Evolutionary conservation across 92 coral and sea anemone genomes (phyloP).

Genomic region (Diadumene lineata): DNA sequence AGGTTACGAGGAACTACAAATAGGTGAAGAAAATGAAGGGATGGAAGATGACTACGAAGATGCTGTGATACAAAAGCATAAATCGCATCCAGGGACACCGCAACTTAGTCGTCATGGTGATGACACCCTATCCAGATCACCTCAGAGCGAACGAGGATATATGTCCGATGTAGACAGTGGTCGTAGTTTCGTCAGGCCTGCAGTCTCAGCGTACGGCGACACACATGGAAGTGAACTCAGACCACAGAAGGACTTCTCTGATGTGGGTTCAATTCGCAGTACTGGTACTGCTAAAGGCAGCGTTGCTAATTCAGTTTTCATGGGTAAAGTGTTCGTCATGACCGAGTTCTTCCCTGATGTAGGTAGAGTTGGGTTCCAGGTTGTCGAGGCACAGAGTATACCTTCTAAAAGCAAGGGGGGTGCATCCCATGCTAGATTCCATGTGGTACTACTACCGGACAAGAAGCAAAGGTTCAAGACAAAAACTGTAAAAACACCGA

Average conservation of each 20-base stretch:
- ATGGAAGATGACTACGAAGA: conserved; percentile 24
- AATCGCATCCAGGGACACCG: background rate
- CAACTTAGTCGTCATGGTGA: background rate
- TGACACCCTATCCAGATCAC: background rate
- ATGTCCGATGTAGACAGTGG: background rate
- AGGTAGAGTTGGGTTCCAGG: conserved; percentile 64
- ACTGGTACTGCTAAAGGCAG: conserved; percentile 31
- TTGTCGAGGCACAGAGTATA: conserved; percentile 77
- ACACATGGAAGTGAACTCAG: conserved; percentile 27
- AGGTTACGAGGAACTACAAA: conserved; percentile 76
- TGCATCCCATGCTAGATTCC: conserved; percentile 71
- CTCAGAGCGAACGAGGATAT: conserved; percentile 9
- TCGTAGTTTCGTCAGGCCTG: background rate
- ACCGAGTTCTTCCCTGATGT: conserved; percentile 63
- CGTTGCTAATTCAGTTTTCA: conserved; percentile 29
- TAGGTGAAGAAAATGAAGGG: conserved; percentile 60
- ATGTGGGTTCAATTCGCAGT: conserved; percentile 24
- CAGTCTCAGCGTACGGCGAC: conserved; percentile 67
- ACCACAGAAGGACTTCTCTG: conserved; percentile 5
- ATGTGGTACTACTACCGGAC: conserved; percentile 78
- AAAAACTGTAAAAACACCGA: conserved; percentile 63
- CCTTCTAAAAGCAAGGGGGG: conserved; percentile 95
- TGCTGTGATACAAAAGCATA: conserved; percentile 1
- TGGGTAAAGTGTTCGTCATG: conserved; percentile 71
- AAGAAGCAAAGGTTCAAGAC: conserved; percentile 88